Evolutionary conservation across 2,113 vertebrate species (phyloP), one percentile per base, ranked within the genome.

Genomic region (Laticauda colubrina): DNA sequence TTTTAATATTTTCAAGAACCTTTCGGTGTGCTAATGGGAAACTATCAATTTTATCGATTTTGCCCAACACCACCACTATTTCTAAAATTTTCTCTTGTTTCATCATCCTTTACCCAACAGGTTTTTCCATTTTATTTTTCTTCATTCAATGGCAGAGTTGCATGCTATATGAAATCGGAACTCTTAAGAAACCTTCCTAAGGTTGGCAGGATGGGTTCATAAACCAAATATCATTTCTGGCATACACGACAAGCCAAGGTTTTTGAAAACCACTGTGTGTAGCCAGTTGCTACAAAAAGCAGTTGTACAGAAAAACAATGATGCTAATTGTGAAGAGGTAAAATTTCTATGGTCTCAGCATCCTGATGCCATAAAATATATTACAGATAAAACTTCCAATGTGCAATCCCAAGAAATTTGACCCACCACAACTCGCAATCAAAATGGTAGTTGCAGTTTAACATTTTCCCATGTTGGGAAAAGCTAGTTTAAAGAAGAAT

Each of bases 301-400:
- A 61, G 29, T 26, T 12, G 85, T 43, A 43, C 0, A 43, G 43
- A 91, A 18, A 92, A 12, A 26, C 92, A 45, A 95, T 45, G 87
- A 93, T 61, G 2, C 2, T 64, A 87, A 29, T 87, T 91, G 75
- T 59, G 90, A 94, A 89, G 61, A 93, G 12, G 6, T 89, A 88
- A n/a, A 92, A 43, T 21, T 91, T 90, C 87, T 92, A 2, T 57
- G 92, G 26, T 75, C 93, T 94, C 56, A 43, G 5, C 21, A 93
- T 81, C 88, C 24, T 54, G 88, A 94, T 94, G 92, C 89, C 89
- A 89, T 90, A 56, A 85, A 93, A 95, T 64, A 81, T 81, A 91
- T 24, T 61, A 96, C 86, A 92, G 88, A 91, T 54, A 88, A 90
- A 21, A 81, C 39, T 39, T 34, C 18, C 69, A 81, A 81, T 81